phyloP scores from a whole-genome alignment of 2,888 invertebrate genomes.

The Strigamia maritima region DNA sequence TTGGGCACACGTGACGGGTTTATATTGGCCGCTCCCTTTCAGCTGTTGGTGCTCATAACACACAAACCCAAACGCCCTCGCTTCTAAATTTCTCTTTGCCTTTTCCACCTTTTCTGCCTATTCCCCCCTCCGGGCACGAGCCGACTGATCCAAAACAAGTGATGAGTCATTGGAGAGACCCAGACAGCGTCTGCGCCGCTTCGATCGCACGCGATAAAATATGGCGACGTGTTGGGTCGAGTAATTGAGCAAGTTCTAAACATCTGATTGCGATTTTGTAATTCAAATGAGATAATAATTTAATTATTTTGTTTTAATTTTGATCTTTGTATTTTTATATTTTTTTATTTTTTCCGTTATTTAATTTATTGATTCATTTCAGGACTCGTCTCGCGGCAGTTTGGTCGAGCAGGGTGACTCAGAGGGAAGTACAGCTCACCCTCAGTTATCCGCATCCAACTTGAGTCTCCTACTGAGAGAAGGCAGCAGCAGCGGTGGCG shows the following conservation, averaged over 20 bases:
- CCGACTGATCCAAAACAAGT: constrained; percentile 8
- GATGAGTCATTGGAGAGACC: constrained; percentile 18
- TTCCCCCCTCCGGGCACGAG: background rate
- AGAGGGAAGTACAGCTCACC: constrained; percentile 47
- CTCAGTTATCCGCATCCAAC: constrained; percentile 39
- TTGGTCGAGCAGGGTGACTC: constrained; percentile 49
- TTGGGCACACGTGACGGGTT: background rate
- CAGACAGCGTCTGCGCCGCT: background rate
- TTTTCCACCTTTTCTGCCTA: background rate
- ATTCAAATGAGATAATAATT: background rate
- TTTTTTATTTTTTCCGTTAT: background rate
- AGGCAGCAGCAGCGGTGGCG: constrained; percentile 39
- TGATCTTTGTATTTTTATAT: background rate
- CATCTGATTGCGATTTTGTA: background rate
- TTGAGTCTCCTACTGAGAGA: constrained; percentile 35
- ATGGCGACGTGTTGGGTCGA: background rate
- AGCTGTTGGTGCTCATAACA: background rate
- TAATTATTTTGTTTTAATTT: background rate
- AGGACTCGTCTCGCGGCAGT: constrained; percentile 51
- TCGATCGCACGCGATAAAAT: background rate
- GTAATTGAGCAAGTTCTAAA: background rate
- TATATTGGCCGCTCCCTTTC: background rate
- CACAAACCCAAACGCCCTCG: background rate
- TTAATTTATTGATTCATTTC: background rate
- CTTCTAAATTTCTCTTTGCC: background rate